These are phyloP conservation scores for Camelus bactrianus DNA, from an alignment of 2,113 vertebrate species.

Conservation along the genomic window DNA sequence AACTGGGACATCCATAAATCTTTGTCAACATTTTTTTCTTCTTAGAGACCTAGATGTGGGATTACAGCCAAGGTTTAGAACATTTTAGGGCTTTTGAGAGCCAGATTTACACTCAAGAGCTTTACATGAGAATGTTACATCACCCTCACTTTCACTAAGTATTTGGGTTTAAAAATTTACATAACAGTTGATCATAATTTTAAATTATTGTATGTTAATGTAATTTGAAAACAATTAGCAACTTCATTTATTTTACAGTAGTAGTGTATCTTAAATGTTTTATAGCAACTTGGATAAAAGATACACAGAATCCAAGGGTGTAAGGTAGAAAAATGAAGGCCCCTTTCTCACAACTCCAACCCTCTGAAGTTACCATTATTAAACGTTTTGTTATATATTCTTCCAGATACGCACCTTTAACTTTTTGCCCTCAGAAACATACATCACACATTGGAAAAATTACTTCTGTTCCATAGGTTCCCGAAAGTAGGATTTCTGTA, in stretches of 20 bases:
- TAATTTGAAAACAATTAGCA: constrained; percentile 9
- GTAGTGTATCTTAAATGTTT: background rate
- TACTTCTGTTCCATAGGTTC: background rate
- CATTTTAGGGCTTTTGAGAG: background rate
- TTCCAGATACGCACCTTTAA: background rate
- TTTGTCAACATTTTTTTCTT: background rate
- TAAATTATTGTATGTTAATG: background rate
- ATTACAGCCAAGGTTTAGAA: background rate
- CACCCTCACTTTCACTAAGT: background rate
- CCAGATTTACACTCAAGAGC: background rate
- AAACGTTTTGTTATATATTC: background rate
- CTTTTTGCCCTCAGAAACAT: background rate
- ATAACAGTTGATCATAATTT: background rate
- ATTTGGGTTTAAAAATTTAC: background rate
- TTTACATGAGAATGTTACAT: background rate
- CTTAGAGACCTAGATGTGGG: background rate
- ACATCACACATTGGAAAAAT: background rate
- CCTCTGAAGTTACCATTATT: background rate
- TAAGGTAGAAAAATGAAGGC: background rate
- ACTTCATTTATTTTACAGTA: constrained; percentile 47
- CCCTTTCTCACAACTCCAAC: background rate
- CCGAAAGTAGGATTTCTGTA: background rate
- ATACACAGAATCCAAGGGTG: background rate
- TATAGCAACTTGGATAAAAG: background rate
- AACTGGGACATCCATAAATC: background rate